These are phyloP conservation scores for Pica pica DNA, from an alignment of 2,113 vertebrate genomes.

Conservation along the genomic window DNA sequence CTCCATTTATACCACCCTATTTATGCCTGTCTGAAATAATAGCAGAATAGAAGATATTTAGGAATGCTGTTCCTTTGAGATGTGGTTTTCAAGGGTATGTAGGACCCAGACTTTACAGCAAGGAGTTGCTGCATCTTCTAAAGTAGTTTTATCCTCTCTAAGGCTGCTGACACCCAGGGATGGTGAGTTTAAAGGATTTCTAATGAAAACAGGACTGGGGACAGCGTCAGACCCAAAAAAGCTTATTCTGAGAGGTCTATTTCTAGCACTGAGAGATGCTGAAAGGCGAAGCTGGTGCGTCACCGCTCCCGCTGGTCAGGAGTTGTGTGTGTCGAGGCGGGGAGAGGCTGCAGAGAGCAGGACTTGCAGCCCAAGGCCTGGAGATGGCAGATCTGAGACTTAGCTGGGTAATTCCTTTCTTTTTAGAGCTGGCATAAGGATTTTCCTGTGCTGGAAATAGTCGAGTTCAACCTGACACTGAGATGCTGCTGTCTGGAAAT, in stretches of 20 bases:
- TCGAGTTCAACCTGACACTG: rapidly evolving
- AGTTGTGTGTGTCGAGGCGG: rapidly evolving
- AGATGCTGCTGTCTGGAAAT: neutral
- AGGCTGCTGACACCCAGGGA: neutral
- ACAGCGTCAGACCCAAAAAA: neutral
- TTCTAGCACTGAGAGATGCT: neutral
- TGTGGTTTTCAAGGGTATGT: neutral
- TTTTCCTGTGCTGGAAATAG: neutral
- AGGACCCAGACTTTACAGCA: neutral
- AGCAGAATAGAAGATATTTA: neutral
- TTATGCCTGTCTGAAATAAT: neutral
- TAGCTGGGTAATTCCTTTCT: neutral
- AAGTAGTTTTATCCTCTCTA: neutral
- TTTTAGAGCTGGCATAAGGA: neutral
- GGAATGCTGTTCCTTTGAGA: neutral
- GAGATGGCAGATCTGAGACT: conserved; percentile 16
- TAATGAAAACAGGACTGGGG: neutral
- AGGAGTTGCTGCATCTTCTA: neutral
- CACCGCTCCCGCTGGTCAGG: neutral
- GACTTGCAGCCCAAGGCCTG: conserved; percentile 1
- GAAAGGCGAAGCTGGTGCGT: neutral
- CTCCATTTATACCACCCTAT: neutral
- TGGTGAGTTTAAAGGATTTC: neutral
- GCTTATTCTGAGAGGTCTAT: neutral
- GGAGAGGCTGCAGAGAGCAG: neutral